Percentiles rank a stretch among this genome's conserved stretches.
Conservation (phyloP, 1,140 invertebrate genomes). For the Phortica variegata region DNA sequence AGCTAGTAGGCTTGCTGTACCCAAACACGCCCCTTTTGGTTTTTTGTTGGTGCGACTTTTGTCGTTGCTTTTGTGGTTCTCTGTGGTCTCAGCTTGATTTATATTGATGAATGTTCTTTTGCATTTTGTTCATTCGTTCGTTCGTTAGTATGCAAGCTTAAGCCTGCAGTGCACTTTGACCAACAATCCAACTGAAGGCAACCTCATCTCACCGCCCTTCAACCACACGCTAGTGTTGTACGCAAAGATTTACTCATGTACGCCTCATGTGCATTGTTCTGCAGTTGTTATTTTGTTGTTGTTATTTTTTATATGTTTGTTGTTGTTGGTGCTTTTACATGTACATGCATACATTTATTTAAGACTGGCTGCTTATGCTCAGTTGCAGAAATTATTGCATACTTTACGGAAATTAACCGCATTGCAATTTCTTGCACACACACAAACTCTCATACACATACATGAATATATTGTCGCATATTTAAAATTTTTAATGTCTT, state of each 20-base stretch:
- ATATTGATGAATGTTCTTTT: conserved; percentile 53
- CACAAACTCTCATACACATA: conserved; percentile 20
- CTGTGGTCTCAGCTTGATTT: conserved; percentile 51
- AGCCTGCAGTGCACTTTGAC: no score
- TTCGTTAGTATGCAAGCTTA: conserved; percentile 47
- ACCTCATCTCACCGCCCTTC: no score
- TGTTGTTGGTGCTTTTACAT: conserved; percentile 23
- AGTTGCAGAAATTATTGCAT: conserved; percentile 53
- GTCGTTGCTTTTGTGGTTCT: conserved; percentile 19
- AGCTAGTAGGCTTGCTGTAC: no score
- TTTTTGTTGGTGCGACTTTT: conserved; percentile 4
- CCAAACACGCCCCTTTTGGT: no score
- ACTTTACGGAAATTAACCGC: conserved; percentile 56
- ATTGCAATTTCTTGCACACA: conserved; percentile 54
- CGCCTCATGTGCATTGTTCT: no score
- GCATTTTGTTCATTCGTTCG: conserved; percentile 30
- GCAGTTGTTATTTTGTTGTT: conserved; percentile 12
- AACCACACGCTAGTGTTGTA: no score
- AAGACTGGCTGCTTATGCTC: conserved; percentile 33
- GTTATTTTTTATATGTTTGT: conserved; percentile 41
- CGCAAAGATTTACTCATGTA: no score
- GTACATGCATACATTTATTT: conserved; percentile 1
- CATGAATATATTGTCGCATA: conserved; percentile 24
- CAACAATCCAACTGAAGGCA: no score
- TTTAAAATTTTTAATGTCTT: conserved; percentile 51